Base-by-base conservation (phyloP, 1,140 invertebrate species). In the Anthonomus grandis region DNA sequence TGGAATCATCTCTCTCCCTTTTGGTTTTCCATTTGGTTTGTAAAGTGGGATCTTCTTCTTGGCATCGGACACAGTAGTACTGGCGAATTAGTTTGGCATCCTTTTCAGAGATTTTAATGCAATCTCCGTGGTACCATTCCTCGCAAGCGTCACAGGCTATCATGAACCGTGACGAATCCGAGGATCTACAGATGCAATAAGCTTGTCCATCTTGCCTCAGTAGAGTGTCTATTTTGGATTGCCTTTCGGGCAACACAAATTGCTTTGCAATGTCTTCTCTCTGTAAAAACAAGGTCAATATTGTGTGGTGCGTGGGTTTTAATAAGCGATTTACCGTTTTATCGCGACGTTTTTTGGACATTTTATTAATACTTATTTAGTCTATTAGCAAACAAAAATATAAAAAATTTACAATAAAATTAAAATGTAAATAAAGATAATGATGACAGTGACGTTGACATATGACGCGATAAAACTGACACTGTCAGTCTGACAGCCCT, bases 41-140 rank as follows among this genome's bases (percentile, higher is more conserved):
- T 9, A 95, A 73, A 8, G 80, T 83, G 0, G 91, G 84, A 78
- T 95, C 90, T 70, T 91, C 87, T 65, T 88, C 86, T 67, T 81
- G 76, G 67, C 90, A 92, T n/a, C 83, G 79, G 63, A 89, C 79
- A 76, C 95, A 98, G 73, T 90, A 97, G 68, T 94, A 98, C 64
- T 92, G 89, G 69, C 93, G 91, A 46, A 98, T 97, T 56, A 87
- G 84, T 69, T 93, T 93, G 0, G 95, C 90, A 72, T 97, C 90
- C 63, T 89, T 84, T 70, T 95, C 89, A 8, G 91, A 95, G 54
- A 98, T 93, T 63, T 90, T 91, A 66, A 98, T 95, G 74, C 95
- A 98, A 68, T 97, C 93, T 8, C 95, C 95, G 75, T 98, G 96
- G 70, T 95, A 98, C 95, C 96, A 98, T 78, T 97, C 94, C 74